These are phyloP conservation scores for Fulica atra DNA, from an alignment of 2,113 vertebrate genomes.

Conservation along the genomic window DNA sequence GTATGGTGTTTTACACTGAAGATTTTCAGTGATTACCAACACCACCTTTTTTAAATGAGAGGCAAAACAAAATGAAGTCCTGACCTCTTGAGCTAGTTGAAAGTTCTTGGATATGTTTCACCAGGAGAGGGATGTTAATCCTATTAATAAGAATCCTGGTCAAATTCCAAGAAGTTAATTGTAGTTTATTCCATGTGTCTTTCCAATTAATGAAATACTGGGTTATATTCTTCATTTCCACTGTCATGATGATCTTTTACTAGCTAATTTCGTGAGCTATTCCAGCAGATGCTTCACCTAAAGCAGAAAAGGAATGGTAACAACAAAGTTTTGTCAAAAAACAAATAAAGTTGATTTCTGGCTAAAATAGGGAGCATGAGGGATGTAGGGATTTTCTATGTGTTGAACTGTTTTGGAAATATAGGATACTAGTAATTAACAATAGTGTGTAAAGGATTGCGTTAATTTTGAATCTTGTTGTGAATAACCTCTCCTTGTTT, in stretches of 20 bases:
- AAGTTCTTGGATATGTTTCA: neutral
- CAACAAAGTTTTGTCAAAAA: neutral
- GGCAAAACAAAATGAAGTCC: neutral
- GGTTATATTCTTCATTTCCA: neutral
- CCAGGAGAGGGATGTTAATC: neutral
- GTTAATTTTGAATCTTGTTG: neutral
- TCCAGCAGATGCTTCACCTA: neutral
- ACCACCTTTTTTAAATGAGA: neutral
- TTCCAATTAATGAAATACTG: neutral
- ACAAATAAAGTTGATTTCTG: neutral
- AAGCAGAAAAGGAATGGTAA: neutral
- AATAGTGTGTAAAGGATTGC: neutral
- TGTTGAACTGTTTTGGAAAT: neutral
- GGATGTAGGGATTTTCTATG: neutral
- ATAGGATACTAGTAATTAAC: neutral
- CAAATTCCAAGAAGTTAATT: constrained; percentile 11
- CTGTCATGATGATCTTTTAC: neutral
- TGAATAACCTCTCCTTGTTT: neutral
- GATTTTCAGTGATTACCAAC: neutral
- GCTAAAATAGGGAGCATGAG: neutral
- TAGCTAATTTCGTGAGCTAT: neutral
- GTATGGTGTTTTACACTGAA: neutral
- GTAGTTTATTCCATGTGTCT: neutral
- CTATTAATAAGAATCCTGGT: constrained; percentile 8
- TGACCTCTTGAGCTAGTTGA: neutral